These are phyloP conservation scores for Diaprepes abbreviatus DNA, from an alignment of 2,888 invertebrate genomes.

Conservation along the genomic window DNA sequence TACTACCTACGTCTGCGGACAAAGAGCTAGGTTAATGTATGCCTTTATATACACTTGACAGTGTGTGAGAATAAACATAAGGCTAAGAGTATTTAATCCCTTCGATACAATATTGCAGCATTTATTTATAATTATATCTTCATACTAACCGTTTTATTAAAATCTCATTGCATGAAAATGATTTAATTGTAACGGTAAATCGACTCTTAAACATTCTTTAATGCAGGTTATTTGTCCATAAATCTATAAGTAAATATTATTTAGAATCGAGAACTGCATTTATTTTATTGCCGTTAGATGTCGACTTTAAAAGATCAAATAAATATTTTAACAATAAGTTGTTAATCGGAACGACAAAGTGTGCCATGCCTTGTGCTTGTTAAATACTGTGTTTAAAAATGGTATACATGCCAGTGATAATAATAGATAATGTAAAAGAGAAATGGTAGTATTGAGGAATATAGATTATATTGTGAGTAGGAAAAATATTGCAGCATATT, in stretches of 20 bases:
- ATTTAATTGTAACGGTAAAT: slow-evolving; percentile 29
- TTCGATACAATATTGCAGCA: too few relatives aligned
- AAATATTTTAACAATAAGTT: slow-evolving; percentile 23
- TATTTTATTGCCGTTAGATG: slow-evolving; percentile 30
- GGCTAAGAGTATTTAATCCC: too few relatives aligned
- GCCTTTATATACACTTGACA: too few relatives aligned
- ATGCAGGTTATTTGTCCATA: slow-evolving; percentile 30
- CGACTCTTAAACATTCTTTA: slow-evolving; percentile 3
- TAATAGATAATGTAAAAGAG: slow-evolving; percentile 24
- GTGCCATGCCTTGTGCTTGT: slow-evolving; percentile 18
- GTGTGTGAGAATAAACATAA: too few relatives aligned
- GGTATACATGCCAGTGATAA: slow-evolving; percentile 24
- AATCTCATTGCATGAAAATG: slow-evolving; percentile 8
- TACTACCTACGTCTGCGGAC: too few relatives aligned
- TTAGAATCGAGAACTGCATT: slow-evolving; percentile 21
- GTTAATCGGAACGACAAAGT: slow-evolving; percentile 36
- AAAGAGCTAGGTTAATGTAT: too few relatives aligned
- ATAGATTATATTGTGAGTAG: too few relatives aligned
- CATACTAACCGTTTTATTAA: too few relatives aligned
- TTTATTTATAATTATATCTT: too few relatives aligned
- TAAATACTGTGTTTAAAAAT: slow-evolving; percentile 32
- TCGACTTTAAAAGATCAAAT: slow-evolving; percentile 33
- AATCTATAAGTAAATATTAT: slow-evolving; percentile 19
- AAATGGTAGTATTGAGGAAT: not conserved
- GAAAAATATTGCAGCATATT: too few relatives aligned